phyloP scores from a whole-genome alignment of 2,797 vertebrate species.

The Mareca strepera region DNA sequence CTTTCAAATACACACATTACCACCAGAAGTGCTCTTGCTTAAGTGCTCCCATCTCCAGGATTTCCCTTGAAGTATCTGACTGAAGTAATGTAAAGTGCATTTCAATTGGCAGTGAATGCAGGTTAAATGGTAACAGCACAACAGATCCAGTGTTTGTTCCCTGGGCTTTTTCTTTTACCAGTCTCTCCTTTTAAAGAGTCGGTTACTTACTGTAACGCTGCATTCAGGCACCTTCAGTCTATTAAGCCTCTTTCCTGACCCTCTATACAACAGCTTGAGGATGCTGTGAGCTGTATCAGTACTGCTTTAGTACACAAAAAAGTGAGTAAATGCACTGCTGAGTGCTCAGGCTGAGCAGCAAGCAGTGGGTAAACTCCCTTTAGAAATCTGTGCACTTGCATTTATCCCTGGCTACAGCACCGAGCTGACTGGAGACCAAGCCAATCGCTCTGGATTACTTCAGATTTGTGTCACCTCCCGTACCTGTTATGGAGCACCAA shows the following conservation, averaged over 20 bases:
- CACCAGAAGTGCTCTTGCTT: conserved; percentile 74
- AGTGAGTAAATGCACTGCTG: conserved; percentile 40
- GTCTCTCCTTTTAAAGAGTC: conserved; percentile 31
- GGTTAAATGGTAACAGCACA: conserved; percentile 73
- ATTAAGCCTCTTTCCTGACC: conserved; percentile 53
- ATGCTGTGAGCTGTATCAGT: conserved; percentile 56
- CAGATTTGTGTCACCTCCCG: neutral
- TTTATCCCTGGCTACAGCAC: neutral
- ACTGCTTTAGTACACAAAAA: conserved; percentile 43
- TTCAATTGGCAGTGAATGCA: conserved; percentile 72
- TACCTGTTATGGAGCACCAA: neutral
- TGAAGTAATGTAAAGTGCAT: conserved; percentile 75
- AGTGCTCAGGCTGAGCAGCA: conserved; percentile 49
- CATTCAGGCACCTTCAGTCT: conserved; percentile 59
- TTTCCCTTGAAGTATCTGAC: conserved; percentile 74
- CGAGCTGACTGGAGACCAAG: neutral
- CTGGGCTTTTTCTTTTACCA: conserved; percentile 68
- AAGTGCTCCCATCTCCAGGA: conserved; percentile 74
- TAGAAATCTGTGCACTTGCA: neutral
- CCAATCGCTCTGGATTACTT: neutral
- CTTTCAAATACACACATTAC: conserved; percentile 72
- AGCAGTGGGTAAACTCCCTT: conserved; percentile 35
- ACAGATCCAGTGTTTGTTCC: conserved; percentile 70
- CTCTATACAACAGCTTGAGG: conserved; percentile 34
- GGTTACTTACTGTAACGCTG: conserved; percentile 36